These are phyloP conservation scores for Eudorcas thomsonii DNA, from an alignment of 2,113 vertebrate species.

Conservation along the genomic window DNA sequence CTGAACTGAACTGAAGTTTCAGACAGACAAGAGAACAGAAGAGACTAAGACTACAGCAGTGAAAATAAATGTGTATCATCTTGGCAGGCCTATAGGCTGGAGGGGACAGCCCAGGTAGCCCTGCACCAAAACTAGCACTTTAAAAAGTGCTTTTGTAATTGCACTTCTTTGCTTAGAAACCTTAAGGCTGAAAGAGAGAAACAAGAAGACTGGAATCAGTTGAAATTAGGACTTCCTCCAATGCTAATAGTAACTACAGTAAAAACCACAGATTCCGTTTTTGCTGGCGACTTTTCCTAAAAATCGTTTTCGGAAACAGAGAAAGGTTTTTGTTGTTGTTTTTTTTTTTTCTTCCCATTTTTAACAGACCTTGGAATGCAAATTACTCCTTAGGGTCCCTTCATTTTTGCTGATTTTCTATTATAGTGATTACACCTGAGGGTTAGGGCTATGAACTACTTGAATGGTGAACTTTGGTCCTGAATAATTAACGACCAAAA, in stretches of 20 bases:
- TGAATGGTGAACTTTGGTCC: not conserved
- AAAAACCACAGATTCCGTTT: not conserved
- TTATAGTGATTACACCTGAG: not conserved
- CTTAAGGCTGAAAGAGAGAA: not conserved
- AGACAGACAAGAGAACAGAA: constrained; percentile 13
- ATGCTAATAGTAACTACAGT: not conserved
- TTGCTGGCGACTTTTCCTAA: not conserved
- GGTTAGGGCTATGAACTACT: not conserved
- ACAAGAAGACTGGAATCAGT: not conserved
- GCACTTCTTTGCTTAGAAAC: not conserved
- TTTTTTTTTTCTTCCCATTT: not conserved
- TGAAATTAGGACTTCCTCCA: not conserved
- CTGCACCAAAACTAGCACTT: constrained; percentile 4
- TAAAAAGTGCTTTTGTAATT: constrained; percentile 21
- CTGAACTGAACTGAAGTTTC: not conserved
- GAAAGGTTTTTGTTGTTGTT: too few relatives aligned
- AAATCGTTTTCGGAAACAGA: not conserved
- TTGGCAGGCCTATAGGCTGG: not conserved
- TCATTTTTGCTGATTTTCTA: not conserved
- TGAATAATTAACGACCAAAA: not conserved
- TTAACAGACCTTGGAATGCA: not conserved
- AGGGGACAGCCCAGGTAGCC: not conserved
- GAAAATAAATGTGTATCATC: constrained; percentile 3
- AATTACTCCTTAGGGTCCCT: not conserved
- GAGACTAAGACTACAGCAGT: not conserved